Percentiles rank a stretch among this genome's conserved stretches.
These are phyloP conservation scores for Nowickia ferox DNA, from an alignment of 2,888 invertebrate genomes.

Conservation along the genomic window DNA sequence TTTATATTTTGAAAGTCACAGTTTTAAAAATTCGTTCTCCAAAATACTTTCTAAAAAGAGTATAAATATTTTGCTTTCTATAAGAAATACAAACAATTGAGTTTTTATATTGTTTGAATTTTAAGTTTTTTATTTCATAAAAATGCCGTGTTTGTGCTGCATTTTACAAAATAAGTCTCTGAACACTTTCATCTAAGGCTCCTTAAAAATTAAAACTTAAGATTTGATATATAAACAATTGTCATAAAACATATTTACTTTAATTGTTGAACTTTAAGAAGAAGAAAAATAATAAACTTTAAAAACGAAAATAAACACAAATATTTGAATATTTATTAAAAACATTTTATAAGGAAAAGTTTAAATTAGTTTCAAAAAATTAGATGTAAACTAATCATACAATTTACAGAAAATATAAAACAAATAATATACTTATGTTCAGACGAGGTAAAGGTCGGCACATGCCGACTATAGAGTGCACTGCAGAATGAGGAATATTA, in stretches of 20 bases:
- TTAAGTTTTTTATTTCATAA: no score
- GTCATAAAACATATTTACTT: constrained; percentile 52
- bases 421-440: background rate
- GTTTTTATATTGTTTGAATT: no score
- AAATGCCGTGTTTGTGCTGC: no score
- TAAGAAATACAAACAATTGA: no score
- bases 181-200: background rate
- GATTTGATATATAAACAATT: background rate
- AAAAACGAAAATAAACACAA: background rate
- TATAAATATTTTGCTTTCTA: background rate
- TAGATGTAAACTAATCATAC: constrained; percentile 30
- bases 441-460: background rate
- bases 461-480: constrained; percentile 6
- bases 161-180: background rate
- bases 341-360: constrained; percentile 26
- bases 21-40: background rate
- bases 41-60: background rate
- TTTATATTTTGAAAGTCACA: background rate
- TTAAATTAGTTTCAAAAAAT: constrained; percentile 16
- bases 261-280: constrained; percentile 66
- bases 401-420: constrained; percentile 32
- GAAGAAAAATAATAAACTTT: background rate
- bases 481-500: background rate
- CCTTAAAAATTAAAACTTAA: background rate
- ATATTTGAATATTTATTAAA: constrained; percentile 26